Percentiles rank a stretch among this genome's conserved stretches.
phyloP scores from a whole-genome alignment of 1,140 invertebrate species.

The Steinernema khuongi region DNA sequence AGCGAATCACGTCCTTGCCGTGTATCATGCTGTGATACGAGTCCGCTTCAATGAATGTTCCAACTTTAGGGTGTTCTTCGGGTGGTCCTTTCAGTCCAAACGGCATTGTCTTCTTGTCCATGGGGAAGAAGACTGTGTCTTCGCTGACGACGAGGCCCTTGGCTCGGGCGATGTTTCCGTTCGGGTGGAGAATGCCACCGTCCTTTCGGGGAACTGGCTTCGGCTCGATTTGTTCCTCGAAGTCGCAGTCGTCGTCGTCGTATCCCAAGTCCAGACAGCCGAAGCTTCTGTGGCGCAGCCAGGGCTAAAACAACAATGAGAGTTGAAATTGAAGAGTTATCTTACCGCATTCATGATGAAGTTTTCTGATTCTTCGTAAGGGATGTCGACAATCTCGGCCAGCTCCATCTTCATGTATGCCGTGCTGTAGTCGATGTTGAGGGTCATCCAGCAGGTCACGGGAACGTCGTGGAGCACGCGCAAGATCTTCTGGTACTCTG shows the following conservation, averaged over 20 bases:
- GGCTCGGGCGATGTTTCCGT: not conserved
- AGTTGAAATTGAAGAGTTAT: not conserved
- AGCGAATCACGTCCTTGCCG: too few relatives aligned
- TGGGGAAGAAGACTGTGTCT: not conserved
- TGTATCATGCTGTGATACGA: not conserved
- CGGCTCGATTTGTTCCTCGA: not conserved
- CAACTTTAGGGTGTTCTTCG: not conserved
- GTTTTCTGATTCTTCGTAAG: not conserved
- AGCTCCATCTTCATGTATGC: not conserved
- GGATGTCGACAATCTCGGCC: not conserved
- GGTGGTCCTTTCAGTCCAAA: not conserved
- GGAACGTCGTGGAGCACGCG: not conserved
- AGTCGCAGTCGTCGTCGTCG: not conserved
- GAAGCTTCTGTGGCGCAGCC: not conserved
- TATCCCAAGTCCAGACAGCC: not conserved
- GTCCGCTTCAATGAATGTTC: not conserved
- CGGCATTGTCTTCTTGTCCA: not conserved
- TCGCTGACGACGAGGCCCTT: not conserved
- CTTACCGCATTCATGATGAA: not conserved
- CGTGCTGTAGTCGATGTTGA: not conserved
- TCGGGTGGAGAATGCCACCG: not conserved
- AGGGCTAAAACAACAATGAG: not conserved
- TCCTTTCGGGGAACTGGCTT: not conserved
- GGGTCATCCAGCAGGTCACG: not conserved
- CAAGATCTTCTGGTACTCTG: not conserved